Evolutionary conservation across 2,797 vertebrate species (phyloP), one percentile per base, ranked within the genome.

Genomic region (Picus viridis): DNA sequence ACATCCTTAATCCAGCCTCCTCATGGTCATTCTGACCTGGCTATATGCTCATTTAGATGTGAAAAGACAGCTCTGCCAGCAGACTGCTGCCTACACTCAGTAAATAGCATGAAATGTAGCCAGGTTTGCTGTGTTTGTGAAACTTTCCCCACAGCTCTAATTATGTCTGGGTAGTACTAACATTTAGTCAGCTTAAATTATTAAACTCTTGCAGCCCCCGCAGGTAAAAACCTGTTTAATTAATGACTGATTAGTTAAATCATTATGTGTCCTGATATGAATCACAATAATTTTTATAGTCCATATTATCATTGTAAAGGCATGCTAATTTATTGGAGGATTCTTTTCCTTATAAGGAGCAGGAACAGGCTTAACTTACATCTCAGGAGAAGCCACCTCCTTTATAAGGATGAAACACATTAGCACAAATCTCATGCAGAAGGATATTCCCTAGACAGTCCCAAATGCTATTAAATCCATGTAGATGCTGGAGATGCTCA

Each of bases 161-260:
- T 96, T 96, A 95, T 79, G 81, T 86, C 94, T 9, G 72, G 93
- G 79, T 94, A 94, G 93, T 94, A 69, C 93, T 94, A 96, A 95
- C 93, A 93, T 96, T 96, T 95, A 96, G 95, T 95, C 96, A 95
- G 83, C 81, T 96, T 96, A 96, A 96, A 96, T 96, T 93, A 96
- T 96, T 96, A 96, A 95, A 95, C 93, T 94, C 83, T 56, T 65
- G 72, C 90, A 95, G 91, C 86, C 93, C 94, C 93, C 19, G 65
- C 86, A 96, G 96, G 91, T 96, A 94, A 95, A 96, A 96, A 94
- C 75, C 90, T 96, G 94, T 95, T 96, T 96, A 96, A 94, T 96
- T 96, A 96, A 96, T 96, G 96, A 94, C 96, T 94, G 94, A 96
- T 96, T 96, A 96, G 95, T 96, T 93, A 92, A 96, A 95, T 92